Conservation (phyloP, 2,113 vertebrate species). For the Lates calcarifer region DNA sequence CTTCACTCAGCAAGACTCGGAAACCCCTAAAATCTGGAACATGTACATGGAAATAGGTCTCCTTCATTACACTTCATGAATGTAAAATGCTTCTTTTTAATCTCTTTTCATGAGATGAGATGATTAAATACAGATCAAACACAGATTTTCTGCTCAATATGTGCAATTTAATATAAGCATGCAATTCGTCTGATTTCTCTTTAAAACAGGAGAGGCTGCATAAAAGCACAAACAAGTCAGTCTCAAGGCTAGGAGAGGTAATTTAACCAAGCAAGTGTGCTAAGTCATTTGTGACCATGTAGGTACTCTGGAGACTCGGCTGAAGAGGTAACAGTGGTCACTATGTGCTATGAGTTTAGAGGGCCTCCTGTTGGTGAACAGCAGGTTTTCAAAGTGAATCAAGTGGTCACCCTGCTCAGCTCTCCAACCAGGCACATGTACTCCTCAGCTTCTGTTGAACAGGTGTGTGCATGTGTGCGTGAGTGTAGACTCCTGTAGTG, state of each 20-base stretch:
- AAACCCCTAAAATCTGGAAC: not conserved
- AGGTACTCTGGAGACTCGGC: not conserved
- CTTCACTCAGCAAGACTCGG: too few species aligned
- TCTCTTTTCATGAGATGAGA: not conserved
- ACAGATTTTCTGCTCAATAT: not conserved
- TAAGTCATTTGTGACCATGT: constrained; percentile 6
- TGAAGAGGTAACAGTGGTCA: not conserved
- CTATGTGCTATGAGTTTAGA: constrained; percentile 12
- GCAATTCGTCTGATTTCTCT: not conserved
- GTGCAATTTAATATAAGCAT: not conserved
- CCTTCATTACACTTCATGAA: not conserved
- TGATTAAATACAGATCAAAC: not conserved
- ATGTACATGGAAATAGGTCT: not conserved
- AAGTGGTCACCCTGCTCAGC: not conserved
- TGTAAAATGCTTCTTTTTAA: not conserved
- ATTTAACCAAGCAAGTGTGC: constrained; percentile 13
- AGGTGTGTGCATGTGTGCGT: too few species aligned
- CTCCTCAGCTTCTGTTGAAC: not conserved
- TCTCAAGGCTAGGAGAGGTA: not conserved
- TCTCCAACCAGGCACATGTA: not conserved
- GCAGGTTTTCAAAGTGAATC: constrained; percentile 11
- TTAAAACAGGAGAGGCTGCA: not conserved
- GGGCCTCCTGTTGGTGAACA: constrained; percentile 59
- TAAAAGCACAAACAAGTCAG: not conserved
- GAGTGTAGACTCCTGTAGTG: not conserved